A percentile compares a stretch with the other conserved stretches of the same genome.
These are phyloP conservation scores for Ctenoplectra terminalis DNA, from an alignment of 1,140 invertebrate genomes.

Conservation along the genomic window DNA sequence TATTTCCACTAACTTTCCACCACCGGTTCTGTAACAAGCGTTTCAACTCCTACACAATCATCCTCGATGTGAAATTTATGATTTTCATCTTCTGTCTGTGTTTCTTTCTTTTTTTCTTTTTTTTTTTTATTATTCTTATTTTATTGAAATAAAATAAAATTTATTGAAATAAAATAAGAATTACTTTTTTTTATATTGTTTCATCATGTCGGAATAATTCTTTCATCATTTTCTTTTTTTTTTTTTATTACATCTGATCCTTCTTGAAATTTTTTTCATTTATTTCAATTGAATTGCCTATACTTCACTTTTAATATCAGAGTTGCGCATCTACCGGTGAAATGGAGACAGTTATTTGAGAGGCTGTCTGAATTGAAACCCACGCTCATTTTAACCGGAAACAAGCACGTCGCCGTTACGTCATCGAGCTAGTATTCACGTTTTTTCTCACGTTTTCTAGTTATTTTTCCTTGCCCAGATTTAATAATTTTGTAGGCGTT, in stretches of 20 bases:
- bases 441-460: background rate
- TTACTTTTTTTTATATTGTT: too few relatives aligned
- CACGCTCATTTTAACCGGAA: background rate
- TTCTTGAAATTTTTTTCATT: background rate
- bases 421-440: background rate
- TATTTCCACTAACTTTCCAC: background rate
- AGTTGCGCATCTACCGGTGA: background rate
- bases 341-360: conserved; percentile 8
- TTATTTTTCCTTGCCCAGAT: background rate
- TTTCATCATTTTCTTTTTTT: background rate
- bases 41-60: background rate
- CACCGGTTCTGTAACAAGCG: background rate
- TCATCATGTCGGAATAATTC: background rate
- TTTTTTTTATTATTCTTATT: too few relatives aligned
- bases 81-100: background rate
- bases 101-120: background rate
- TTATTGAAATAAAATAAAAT: too few relatives aligned
- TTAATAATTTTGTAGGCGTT: background rate
- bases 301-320: background rate
- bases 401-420: background rate
- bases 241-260: too few relatives aligned
- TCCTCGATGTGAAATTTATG: background rate
- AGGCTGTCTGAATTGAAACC: background rate
- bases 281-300: background rate
- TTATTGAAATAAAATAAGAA: too few relatives aligned